Evolutionary conservation across 1,140 invertebrate species (phyloP), one percentile per base, ranked within the genome.

Genomic region (Lordiphosa mommai): DNA sequence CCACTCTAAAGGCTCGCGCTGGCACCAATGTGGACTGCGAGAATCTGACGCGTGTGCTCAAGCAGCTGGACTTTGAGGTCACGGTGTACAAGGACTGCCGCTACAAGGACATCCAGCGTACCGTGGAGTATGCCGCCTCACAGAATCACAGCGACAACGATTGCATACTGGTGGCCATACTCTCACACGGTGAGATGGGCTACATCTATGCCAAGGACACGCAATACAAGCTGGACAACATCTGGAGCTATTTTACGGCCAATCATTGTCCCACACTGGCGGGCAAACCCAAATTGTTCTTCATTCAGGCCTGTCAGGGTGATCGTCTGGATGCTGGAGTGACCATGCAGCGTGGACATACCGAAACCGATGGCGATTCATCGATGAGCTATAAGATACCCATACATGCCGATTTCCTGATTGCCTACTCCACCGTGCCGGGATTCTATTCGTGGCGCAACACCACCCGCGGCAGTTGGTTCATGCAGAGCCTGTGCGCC

Each of bases 371-470:
- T 91, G 93, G 94, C 7, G 89, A 90, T 61, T 90, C 92, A 27
- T 90, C 91, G 2, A 79, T 86, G 38, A 90, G 90, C 17, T 97
- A 96, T 76, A 94, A 93, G 76, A 98, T 99, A 86, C 98, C 98
- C 4, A 92, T 93, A 38, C 95, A 97, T 89, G 97, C 97, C n/a
- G 97, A 99, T 89, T 97, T 98, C 88, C 90, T 99, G 8, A 96
- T 99, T 73, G 95, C 95, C 8, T 99, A 97, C 88, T 98, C 96
- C 3, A 98, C 97, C 13, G 94, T 98, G 44, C 95, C 96, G 76
- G 97, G 96, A 44, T 96, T 92, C 89, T 99, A 94, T 89, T 98
- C 97, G 0, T 99, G 98, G 98, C 92, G 97, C 38, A 99, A 99
- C 84, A 97, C 96, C n/a, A 95, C 94, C 4, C 91, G 93, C 9